These are phyloP conservation scores for Aldabrachelys gigantea DNA, from an alignment of 2,113 vertebrate genomes.

Conservation along the genomic window DNA sequence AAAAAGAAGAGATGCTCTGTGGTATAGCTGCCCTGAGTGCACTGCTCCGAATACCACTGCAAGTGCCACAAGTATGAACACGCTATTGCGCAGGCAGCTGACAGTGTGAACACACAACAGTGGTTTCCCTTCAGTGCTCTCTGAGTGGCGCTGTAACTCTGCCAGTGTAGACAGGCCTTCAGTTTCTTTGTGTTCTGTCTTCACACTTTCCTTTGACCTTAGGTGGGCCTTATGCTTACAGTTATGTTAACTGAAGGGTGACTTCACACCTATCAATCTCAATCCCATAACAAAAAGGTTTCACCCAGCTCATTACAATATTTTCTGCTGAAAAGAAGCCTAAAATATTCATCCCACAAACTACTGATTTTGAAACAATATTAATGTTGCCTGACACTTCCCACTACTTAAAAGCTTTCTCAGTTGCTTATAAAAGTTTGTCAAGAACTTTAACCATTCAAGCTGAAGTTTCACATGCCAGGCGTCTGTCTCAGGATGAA, in stretches of 20 bases:
- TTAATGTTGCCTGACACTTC: slow-evolving; percentile 33
- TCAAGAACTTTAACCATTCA: slow-evolving; percentile 4
- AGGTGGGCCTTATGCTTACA: not conserved
- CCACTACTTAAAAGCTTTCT: slow-evolving; percentile 10
- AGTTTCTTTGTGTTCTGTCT: too few relatives aligned
- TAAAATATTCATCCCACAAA: not conserved
- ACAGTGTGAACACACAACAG: too few relatives aligned
- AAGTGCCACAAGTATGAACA: too few relatives aligned
- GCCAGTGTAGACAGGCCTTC: too few relatives aligned
- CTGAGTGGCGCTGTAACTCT: too few relatives aligned
- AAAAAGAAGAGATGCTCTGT: too few relatives aligned
- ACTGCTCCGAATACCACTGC: too few relatives aligned
- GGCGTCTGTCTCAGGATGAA: slow-evolving; percentile 45
- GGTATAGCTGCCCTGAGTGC: too few relatives aligned
- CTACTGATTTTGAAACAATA: not conserved
- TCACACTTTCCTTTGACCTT: too few relatives aligned
- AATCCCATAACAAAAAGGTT: not conserved
- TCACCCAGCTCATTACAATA: not conserved
- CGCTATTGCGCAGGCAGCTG: too few relatives aligned
- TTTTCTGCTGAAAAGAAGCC: not conserved
- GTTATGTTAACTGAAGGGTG: not conserved
- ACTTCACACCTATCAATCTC: not conserved
- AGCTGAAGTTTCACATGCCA: slow-evolving; percentile 52
- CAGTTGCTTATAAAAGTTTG: slow-evolving; percentile 46
- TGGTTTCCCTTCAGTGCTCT: too few relatives aligned